Percentiles rank a stretch among this genome's conserved stretches.
These are phyloP conservation scores for Caenorhabditis sp. DNA, from an alignment of 2,888 invertebrate genomes.

Conservation along the genomic window DNA sequence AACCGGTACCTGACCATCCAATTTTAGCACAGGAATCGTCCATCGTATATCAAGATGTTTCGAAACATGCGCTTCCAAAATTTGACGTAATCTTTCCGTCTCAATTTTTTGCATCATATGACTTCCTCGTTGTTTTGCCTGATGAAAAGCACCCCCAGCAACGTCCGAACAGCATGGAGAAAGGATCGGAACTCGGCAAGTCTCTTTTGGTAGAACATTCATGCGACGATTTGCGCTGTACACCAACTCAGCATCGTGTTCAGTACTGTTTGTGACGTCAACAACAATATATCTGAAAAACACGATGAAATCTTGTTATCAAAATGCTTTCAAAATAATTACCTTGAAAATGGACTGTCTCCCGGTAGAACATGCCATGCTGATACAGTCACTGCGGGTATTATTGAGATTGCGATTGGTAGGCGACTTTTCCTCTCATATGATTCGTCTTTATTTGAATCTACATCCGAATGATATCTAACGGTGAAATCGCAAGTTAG, in stretches of 20 bases:
- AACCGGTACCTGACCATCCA: slow-evolving; percentile 67
- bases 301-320: neutral
- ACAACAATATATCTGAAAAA: slow-evolving; percentile 65
- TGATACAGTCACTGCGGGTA: slow-evolving; percentile 69
- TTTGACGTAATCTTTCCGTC: slow-evolving; percentile 54
- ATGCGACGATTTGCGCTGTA: slow-evolving; percentile 58
- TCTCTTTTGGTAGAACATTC: slow-evolving; percentile 67
- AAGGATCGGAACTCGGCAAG: slow-evolving; percentile 68
- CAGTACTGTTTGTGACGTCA: slow-evolving; percentile 68
- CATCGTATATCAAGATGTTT: slow-evolving; percentile 68
- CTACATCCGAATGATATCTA: slow-evolving; percentile 63
- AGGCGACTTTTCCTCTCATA: slow-evolving; percentile 58
- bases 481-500: slow-evolving; percentile 63
- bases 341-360: slow-evolving; percentile 56
- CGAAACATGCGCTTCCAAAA: slow-evolving; percentile 64
- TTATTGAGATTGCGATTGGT: slow-evolving; percentile 65
- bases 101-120: slow-evolving; percentile 69
- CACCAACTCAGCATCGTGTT: slow-evolving; percentile 67
- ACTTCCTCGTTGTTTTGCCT: slow-evolving; percentile 63
- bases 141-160: slow-evolving; percentile 61
- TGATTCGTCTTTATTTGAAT: slow-evolving; percentile 51
- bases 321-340: slow-evolving; percentile 4
- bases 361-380: slow-evolving; percentile 69
- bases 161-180: slow-evolving; percentile 70
- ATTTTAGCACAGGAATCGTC: slow-evolving; percentile 60